Evolutionary conservation across 2,888 invertebrate species (phyloP).

Genomic region (Meloe dianella): DNA sequence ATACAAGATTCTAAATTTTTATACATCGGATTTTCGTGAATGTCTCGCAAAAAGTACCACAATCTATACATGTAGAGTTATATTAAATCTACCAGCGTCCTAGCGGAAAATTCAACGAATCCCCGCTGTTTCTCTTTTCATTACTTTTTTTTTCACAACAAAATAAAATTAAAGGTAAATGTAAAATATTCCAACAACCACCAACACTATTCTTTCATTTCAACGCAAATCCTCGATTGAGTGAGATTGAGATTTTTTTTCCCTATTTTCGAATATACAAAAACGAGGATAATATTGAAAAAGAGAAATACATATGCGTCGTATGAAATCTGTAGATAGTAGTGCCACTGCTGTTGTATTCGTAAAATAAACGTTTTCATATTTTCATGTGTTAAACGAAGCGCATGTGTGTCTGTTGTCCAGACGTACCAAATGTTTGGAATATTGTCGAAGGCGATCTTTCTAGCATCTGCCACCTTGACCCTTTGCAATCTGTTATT

Average conservation of each 20-base stretch:
- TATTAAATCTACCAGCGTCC: not conserved
- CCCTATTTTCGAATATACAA: not conserved
- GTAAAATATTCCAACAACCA: not conserved
- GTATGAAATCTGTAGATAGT: not conserved
- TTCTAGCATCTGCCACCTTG: constrained; percentile 31
- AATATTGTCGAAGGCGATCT: constrained; percentile 25
- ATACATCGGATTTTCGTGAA: not conserved
- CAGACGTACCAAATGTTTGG: constrained; percentile 36
- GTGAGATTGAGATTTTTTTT: not conserved
- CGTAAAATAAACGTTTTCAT: constrained; percentile 8
- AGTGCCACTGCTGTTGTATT: not conserved
- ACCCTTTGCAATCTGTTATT: constrained; percentile 15
- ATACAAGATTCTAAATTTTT: not conserved
- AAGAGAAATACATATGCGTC: not conserved
- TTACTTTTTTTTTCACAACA: not conserved
- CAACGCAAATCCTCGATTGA: not conserved
- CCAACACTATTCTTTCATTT: not conserved
- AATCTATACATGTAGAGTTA: not conserved
- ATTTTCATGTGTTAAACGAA: constrained; percentile 36
- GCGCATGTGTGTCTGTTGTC: constrained; percentile 31
- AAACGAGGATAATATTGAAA: not conserved
- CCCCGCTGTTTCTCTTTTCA: not conserved
- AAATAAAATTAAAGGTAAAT: constrained; percentile 1
- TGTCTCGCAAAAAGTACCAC: too few species aligned
- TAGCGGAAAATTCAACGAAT: not conserved